A percentile compares a stretch with the other conserved stretches of the same genome.
phyloP scores from a whole-genome alignment of 2,888 invertebrate species.

The Cerastoderma edule region DNA sequence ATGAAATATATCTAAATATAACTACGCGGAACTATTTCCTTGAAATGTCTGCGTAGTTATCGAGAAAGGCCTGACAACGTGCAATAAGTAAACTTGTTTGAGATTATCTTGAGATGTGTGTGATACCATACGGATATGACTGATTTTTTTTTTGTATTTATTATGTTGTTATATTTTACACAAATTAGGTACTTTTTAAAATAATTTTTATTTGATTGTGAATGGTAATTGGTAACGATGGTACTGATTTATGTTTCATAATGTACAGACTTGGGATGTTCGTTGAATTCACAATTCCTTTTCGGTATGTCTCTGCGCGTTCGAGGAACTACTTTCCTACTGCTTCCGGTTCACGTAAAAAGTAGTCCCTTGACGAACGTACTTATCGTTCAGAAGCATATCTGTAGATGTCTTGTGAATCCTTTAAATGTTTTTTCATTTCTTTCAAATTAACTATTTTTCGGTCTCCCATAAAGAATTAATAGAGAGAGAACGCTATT shows the following conservation, averaged over 20 bases:
- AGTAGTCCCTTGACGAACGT: slow-evolving; percentile 17
- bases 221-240: slow-evolving; percentile 18
- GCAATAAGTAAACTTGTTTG: slow-evolving; percentile 52
- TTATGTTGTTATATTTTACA: slow-evolving; percentile 54
- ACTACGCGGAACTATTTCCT: no score
- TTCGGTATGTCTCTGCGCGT: slow-evolving; percentile 13
- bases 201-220: slow-evolving; percentile 18
- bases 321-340: slow-evolving; percentile 22
- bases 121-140: slow-evolving; percentile 43
- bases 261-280: slow-evolving; percentile 63
- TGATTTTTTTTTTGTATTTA: slow-evolving; percentile 49
- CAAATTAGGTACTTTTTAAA: slow-evolving; percentile 22
- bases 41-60: no score
- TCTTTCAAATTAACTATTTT: not conserved
- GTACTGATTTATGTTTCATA: slow-evolving; percentile 24
- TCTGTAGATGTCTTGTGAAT: slow-evolving; percentile 16
- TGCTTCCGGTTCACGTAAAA: slow-evolving; percentile 24
- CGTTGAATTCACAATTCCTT: slow-evolving; percentile 47
- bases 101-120: slow-evolving; percentile 45
- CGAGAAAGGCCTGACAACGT: slow-evolving; percentile 46
- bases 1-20: slow-evolving; percentile 32
- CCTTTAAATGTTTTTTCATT: slow-evolving; percentile 17
- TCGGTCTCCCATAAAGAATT: slow-evolving; percentile 22
- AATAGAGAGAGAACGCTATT: slow-evolving; percentile 21
- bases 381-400: slow-evolving; percentile 21